These are phyloP conservation scores for Trichogramma pretiosum DNA, from an alignment of 1,140 invertebrate species.

Conservation along the genomic window DNA sequence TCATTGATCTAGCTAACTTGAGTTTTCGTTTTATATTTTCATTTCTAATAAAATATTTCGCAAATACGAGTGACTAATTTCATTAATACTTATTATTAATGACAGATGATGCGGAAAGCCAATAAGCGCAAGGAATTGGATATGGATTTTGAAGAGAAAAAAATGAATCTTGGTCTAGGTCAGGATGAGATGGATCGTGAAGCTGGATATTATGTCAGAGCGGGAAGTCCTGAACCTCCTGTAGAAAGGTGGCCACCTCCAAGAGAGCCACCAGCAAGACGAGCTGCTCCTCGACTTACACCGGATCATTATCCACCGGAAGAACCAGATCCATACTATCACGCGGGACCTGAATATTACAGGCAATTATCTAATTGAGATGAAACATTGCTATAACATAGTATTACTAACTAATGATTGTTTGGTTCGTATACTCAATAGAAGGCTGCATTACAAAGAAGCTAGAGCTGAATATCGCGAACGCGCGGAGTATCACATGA, in stretches of 20 bases:
- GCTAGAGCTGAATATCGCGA: conserved; percentile 37
- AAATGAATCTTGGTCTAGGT: conserved; percentile 77
- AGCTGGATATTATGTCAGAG: conserved; percentile 67
- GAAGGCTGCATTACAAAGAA: conserved; percentile 42
- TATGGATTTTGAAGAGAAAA: conserved; percentile 94
- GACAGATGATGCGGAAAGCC: conserved; percentile 74
- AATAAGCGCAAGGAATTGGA: conserved; percentile 89
- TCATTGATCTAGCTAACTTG: no score
- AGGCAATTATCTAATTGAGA: no score
- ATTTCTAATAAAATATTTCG: no score
- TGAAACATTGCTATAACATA: no score
- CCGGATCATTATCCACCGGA: conserved; percentile 40
- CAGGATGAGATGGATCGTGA: conserved; percentile 85
- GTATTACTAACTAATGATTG: no score
- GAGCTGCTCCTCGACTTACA: conserved; percentile 34
- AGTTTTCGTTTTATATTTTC: no score
- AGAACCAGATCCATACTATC: conserved; percentile 38
- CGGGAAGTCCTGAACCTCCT: conserved; percentile 45
- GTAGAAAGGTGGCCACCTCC: conserved; percentile 38
- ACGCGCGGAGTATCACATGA: conserved; percentile 37
- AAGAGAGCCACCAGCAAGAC: conserved; percentile 25
- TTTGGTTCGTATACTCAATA: background rate
- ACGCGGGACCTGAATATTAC: conserved; percentile 35
- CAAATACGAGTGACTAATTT: background rate
- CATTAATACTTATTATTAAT: background rate